Base-by-base conservation (phyloP, 2,113 vertebrate species). In the Sorex araneus region DNA sequence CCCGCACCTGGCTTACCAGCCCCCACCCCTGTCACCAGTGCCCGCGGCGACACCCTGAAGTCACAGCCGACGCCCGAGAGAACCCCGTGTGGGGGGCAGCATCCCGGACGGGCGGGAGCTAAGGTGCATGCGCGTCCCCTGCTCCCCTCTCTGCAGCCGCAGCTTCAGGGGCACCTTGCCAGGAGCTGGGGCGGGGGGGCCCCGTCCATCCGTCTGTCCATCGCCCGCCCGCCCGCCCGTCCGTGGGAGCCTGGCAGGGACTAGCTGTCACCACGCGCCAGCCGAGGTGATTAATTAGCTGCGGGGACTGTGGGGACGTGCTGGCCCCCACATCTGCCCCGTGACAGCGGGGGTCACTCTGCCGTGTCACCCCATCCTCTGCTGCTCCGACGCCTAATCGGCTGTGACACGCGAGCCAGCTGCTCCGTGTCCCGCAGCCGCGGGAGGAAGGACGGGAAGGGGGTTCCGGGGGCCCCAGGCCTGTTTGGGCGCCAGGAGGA, bases 281-380 rank as follows among this genome's bases (percentile, higher is more conserved):
- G 92, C 5, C 1, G 79, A 97, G 97, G 97, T 97, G 97, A 97
- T 97, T 98, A 97, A 98, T 98, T 98, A 98, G 97, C 71, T 0
- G 69, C 1, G 1, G n/a, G 70, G 96, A 18, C 77, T 0, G 69
- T 0, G 1, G 30, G 70, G 96, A 18, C 77, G 96, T 92, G 97
- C 96, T 25, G 70, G 96, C 96, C 94, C 93, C 96, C 98, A 96
- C 97, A 97, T 97, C 96, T 97, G 97, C 97, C 97, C 97, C 91
- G 82, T 8, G 34, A 95, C 97, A 97, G 97, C 97, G 36, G 97
- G 97, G 96, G 34, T 70, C 95, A 76, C 0, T 4, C 63, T 73
- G 85, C 50, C 0, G 94, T 97, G 98, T 97, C 97, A 90, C 97
- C 28, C 71, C 91, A 96, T 94, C 89, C 92, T 21, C 54, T 81